A percentile compares a stretch with the other conserved stretches of the same genome.
phyloP scores from a whole-genome alignment of 2,113 vertebrate species.

The Coptodon bakossiorum region DNA sequence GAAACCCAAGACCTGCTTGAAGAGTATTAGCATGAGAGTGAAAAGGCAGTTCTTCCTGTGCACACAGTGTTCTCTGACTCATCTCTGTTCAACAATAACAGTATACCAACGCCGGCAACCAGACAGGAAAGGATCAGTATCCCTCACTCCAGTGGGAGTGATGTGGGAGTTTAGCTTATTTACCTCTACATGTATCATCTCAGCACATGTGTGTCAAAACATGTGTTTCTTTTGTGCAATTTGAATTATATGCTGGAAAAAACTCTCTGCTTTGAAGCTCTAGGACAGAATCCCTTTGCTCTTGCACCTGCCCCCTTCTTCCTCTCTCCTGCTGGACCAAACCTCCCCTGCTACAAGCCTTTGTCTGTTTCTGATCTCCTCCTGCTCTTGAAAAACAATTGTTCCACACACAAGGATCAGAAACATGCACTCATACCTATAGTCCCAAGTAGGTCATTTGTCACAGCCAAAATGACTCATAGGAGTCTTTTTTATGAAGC shows the following conservation, averaged over 20 bases:
- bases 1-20: conserved; percentile 20
- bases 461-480: neutral
- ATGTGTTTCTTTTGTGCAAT: conserved; percentile 31
- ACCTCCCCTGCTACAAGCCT: neutral
- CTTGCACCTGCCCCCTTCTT: conserved; percentile 38
- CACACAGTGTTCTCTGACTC: conserved; percentile 15
- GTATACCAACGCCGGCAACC: neutral
- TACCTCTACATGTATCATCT: neutral
- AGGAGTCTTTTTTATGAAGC: neutral
- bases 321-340: neutral
- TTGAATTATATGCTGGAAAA: conserved; percentile 17
- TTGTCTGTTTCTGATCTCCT: neutral
- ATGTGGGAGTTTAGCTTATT: conserved; percentile 29
- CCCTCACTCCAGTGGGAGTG: conserved; percentile 5
- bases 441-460: conserved; percentile 4
- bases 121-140: conserved; percentile 35
- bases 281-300: conserved; percentile 42
- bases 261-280: conserved; percentile 47
- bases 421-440: neutral
- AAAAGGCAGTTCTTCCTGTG: conserved; percentile 15
- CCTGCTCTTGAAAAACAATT: neutral
- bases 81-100: conserved; percentile 60
- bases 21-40: conserved; percentile 42
- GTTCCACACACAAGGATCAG: neutral
- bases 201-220: neutral